phyloP scores from a whole-genome alignment of 2,888 invertebrate genomes.

The Callimorpha dominula region DNA sequence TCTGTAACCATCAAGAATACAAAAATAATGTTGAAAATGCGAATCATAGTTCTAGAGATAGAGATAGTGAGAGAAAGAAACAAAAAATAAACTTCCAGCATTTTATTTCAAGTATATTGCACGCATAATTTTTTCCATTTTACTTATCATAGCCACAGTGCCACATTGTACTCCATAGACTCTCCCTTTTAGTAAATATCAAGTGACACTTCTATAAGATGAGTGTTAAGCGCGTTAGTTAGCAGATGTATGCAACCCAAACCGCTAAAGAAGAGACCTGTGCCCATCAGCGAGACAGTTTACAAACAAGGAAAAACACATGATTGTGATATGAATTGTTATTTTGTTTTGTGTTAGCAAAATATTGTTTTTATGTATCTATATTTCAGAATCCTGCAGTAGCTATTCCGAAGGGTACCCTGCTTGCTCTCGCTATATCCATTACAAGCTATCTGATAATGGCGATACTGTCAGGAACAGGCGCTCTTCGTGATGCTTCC shows the following conservation, averaged over 20 bases:
- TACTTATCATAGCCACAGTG: no score
- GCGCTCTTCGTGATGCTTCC: conserved; percentile 92
- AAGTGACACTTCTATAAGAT: no score
- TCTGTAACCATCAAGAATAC: background rate
- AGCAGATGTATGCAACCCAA: no score
- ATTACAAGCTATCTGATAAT: conserved; percentile 95
- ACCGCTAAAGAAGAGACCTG: no score
- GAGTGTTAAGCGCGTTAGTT: no score
- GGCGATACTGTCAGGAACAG: conserved; percentile 93
- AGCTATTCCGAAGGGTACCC: conserved; percentile 97
- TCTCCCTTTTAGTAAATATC: no score
- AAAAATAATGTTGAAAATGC: background rate
- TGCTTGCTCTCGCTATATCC: conserved; percentile 94
- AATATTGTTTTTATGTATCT: conserved; percentile 3
- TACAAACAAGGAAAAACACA: background rate
- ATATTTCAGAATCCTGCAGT: conserved; percentile 91
- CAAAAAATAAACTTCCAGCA: no score
- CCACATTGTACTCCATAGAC: no score
- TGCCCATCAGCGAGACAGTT: no score
- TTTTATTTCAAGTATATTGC: no score
- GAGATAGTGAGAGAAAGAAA: no score
- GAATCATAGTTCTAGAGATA: background rate
- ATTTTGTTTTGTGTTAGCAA: background rate
- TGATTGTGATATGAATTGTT: background rate
- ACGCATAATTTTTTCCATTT: no score